phyloP scores from a whole-genome alignment of 2,113 vertebrate species.

The Actinemys pallida region DNA sequence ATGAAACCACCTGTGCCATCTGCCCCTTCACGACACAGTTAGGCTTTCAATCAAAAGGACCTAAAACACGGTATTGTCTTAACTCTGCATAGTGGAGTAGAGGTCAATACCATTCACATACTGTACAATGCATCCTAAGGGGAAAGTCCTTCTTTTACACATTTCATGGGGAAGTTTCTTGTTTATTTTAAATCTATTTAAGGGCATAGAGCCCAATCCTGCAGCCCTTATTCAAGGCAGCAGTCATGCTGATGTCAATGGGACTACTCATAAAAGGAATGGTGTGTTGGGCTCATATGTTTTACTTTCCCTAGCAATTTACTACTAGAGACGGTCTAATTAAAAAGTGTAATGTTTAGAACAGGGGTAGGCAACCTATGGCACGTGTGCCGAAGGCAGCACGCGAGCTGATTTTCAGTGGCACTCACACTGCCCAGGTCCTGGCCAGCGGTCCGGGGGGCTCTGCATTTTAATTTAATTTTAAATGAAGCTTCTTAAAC shows the following conservation, averaged over 20 bases:
- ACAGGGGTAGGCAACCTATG: too few relatives aligned
- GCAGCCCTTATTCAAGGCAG: neutral
- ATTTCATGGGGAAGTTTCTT: slow-evolving; percentile 44
- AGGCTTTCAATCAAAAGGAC: slow-evolving; percentile 10
- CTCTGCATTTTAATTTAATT: too few relatives aligned
- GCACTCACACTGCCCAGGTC: too few relatives aligned
- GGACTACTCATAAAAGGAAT: neutral
- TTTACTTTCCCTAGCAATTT: neutral
- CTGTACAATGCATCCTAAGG: slow-evolving; percentile 37
- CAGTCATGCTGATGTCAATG: neutral
- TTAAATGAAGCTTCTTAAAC: too few relatives aligned
- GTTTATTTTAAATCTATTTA: slow-evolving; percentile 29
- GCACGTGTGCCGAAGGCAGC: too few relatives aligned
- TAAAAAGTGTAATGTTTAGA: neutral
- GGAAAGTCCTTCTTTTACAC: slow-evolving; percentile 10
- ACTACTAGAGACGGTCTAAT: neutral
- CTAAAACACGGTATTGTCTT: neutral
- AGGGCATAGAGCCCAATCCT: neutral
- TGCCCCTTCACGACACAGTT: neutral
- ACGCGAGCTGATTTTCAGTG: too few relatives aligned
- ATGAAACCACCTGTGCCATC: slow-evolving; percentile 43
- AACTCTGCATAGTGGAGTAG: slow-evolving; percentile 10
- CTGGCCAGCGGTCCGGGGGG: too few relatives aligned
- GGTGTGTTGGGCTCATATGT: neutral
- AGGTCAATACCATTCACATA: slow-evolving; percentile 39